A percentile compares a stretch with the other conserved stretches of the same genome.
Evolutionary conservation across 2,113 vertebrate genomes (phyloP).

Genomic region (Myrmecobius fasciatus): DNA sequence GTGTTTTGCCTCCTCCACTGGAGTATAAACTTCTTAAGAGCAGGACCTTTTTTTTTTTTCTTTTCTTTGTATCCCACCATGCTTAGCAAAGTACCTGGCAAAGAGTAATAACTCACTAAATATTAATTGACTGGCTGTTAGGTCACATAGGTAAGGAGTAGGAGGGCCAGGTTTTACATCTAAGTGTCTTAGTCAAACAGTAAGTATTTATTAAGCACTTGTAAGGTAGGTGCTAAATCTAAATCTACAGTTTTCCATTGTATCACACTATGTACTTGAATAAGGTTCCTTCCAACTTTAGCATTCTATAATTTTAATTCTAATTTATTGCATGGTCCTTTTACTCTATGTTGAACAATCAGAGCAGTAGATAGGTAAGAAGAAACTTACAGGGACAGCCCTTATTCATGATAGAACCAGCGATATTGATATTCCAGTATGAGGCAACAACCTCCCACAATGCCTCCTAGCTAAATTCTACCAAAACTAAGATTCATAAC

Average conservation of each 20-base stretch:
- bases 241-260: background rate
- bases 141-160: background rate
- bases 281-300: background rate
- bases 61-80: background rate
- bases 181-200: background rate
- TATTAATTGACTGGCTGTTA: background rate
- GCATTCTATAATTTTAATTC: background rate
- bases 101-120: background rate
- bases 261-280: background rate
- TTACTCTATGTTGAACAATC: background rate
- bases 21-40: background rate
- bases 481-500: background rate
- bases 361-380: background rate
- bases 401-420: no score
- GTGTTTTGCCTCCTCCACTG: background rate
- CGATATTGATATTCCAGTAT: background rate
- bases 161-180: background rate
- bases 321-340: background rate
- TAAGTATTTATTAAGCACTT: background rate
- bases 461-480: background rate
- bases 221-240: background rate
- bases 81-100: background rate
- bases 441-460: background rate
- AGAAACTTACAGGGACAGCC: background rate
- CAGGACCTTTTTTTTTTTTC: background rate